Base-by-base conservation (phyloP, 2,113 vertebrate species). In the Lonchura striata region DNA sequence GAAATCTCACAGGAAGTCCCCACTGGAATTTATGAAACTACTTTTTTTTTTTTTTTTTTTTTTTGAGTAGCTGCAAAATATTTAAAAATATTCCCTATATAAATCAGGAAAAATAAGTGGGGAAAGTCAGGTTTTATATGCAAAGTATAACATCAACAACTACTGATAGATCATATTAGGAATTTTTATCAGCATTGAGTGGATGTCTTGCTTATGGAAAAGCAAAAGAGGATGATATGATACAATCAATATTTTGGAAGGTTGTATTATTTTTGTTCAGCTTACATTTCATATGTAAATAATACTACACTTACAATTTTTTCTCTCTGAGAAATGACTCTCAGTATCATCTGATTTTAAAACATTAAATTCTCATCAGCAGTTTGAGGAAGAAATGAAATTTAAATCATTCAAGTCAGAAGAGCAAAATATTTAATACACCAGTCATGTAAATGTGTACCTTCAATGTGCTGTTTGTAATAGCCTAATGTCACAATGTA, bases 321-420 rank as follows among this genome's bases (percentile, higher is more conserved):
- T 94, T 86, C 56, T 78, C 57, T 12, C 13, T 65, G 72, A 86
- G 60, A 68, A 33, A 68, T 37, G 15, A 52, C 6, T 22, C 37
- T 44, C 9, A 8, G 13, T 74, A 86, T 72, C 28, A 16, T 84
- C 92, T 94, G 44, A 93, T 95, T 94, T 95, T 57, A 91, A 95
- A 97, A 84, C 37, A 91, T 68, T 86, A 90, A 82, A 65, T 83
- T 82, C 71, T 96, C 86, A 92, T 90, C 47, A 89, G 31, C 17
- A 86, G 16, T 79, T 93, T 87, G 22, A 85, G 72, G 31, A 72
- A 93, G 41, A 92, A 59, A 68, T 87, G 86, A 88, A 93, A 77
- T 72, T 42, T 53, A 94, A 91, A 75, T 59, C n/a, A 44, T 33
- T 86, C 42, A 28, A 69, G 42, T 63, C 27, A 92, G 79, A 83